These are phyloP conservation scores for Alligator sinensis DNA, from an alignment of 2,113 vertebrate species.

Conservation along the genomic window DNA sequence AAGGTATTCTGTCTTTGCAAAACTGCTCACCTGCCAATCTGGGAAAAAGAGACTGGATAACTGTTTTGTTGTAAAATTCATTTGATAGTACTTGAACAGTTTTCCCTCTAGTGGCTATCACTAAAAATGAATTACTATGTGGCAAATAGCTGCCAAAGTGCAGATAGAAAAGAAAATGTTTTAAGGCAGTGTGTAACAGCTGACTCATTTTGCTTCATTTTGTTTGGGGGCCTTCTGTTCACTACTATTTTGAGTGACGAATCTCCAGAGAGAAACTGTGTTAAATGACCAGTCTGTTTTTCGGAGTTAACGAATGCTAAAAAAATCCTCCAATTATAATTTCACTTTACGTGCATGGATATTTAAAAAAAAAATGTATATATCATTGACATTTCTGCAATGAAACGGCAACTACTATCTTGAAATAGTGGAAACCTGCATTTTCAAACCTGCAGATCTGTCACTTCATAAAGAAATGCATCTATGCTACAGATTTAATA, in stretches of 20 bases:
- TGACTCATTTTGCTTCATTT: neutral
- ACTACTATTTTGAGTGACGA: neutral
- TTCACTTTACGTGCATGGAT: neutral
- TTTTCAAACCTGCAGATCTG: neutral
- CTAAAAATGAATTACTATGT: neutral
- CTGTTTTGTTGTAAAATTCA: no score
- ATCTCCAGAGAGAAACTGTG: neutral
- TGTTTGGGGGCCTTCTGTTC: neutral
- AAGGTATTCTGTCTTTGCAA: neutral
- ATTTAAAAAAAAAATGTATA: neutral
- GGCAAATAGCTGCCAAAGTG: neutral
- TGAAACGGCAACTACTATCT: neutral
- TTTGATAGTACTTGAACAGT: neutral
- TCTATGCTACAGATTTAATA: constrained; percentile 28
- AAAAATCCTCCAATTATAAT: neutral
- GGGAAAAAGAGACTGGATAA: neutral
- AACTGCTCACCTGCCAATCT: neutral
- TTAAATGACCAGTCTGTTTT: neutral
- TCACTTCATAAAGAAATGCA: constrained; percentile 17
- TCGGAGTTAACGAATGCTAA: neutral
- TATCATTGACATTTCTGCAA: neutral
- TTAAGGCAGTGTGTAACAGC: neutral
- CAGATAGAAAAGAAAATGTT: neutral
- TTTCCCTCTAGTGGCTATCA: constrained; percentile 59
- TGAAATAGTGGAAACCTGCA: neutral